Evolutionary conservation across 2,888 invertebrate species (phyloP).

Genomic region (Leptinotarsa rubiginosa): DNA sequence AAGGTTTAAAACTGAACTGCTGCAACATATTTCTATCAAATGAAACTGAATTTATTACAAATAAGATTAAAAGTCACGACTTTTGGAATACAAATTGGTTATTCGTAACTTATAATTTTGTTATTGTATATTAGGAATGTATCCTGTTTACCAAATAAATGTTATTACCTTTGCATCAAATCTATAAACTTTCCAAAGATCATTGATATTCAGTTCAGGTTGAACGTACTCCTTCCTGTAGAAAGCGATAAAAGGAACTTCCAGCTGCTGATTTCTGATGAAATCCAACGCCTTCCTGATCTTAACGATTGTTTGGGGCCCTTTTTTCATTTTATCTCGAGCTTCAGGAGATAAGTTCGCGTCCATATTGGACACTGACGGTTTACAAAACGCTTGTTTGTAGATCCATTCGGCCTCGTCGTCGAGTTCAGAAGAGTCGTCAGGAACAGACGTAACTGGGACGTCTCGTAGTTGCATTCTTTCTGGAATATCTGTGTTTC

Average conservation of each 20-base stretch:
- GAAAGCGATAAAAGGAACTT: slow-evolving; percentile 98
- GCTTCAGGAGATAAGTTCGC: slow-evolving; percentile 69
- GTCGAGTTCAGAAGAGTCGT: slow-evolving; percentile 88
- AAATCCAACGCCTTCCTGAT: slow-evolving; percentile 95
- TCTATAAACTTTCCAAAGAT: slow-evolving; percentile 98
- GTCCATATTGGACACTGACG: slow-evolving; percentile 85
- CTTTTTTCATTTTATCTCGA: slow-evolving; percentile 73
- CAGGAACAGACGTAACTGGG: slow-evolving; percentile 84
- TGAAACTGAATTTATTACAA: too few relatives aligned
- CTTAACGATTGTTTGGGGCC: slow-evolving; percentile 82
- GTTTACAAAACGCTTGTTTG: slow-evolving; percentile 85
- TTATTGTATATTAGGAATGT: too few relatives aligned
- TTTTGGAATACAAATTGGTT: too few relatives aligned
- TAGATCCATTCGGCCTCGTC: slow-evolving; percentile 99
- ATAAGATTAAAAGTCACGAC: too few relatives aligned
- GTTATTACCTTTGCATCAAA: slow-evolving; percentile 85
- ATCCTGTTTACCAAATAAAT: too few relatives aligned
- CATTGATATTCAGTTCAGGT: slow-evolving; percentile 93
- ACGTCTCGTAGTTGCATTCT: slow-evolving; percentile 91
- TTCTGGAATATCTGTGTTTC: slow-evolving; percentile 90
- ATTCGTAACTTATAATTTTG: too few relatives aligned
- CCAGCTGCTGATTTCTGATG: slow-evolving; percentile 93
- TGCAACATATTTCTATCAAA: too few relatives aligned
- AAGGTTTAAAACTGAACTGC: too few relatives aligned
- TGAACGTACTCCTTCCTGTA: slow-evolving; percentile 98